phyloP scores from a whole-genome alignment of 2,797 vertebrate species.

The Gastrophryne carolinensis region DNA sequence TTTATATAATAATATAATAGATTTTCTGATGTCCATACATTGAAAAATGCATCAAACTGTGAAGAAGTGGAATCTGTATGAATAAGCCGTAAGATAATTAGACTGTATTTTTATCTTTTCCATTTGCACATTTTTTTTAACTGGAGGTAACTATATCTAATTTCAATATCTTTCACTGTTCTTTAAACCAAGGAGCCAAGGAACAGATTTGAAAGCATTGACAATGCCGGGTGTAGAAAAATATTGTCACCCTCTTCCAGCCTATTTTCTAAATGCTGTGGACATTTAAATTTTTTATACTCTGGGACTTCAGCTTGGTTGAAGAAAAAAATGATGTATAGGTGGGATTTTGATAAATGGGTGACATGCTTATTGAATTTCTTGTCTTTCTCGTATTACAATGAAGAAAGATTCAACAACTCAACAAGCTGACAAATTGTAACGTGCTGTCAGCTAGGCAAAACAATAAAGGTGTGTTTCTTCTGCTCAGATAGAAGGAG shows the following conservation, averaged over 20 bases:
- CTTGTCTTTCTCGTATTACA: slow-evolving; percentile 30
- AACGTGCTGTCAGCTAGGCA: slow-evolving; percentile 20
- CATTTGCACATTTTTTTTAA: background rate
- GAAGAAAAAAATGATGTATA: slow-evolving; percentile 31
- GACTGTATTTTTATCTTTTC: background rate
- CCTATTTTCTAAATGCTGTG: background rate
- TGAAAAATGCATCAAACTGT: too few relatives aligned
- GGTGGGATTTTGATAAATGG: slow-evolving; percentile 36
- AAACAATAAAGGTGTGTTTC: slow-evolving; percentile 24
- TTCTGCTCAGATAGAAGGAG: background rate
- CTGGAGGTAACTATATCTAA: background rate
- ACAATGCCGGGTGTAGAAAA: slow-evolving; percentile 16
- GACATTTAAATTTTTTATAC: slow-evolving; percentile 11
- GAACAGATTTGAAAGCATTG: background rate
- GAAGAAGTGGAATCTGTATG: too few relatives aligned
- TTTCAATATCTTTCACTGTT: background rate
- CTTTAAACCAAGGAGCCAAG: background rate
- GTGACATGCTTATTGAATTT: slow-evolving; percentile 29
- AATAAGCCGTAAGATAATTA: background rate
- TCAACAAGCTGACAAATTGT: slow-evolving; percentile 34
- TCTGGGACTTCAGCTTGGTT: background rate
- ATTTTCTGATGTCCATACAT: too few relatives aligned
- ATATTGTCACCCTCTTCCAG: background rate
- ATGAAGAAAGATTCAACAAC: slow-evolving; percentile 40
- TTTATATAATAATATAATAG: too few relatives aligned